Percentiles rank a stretch among this genome's conserved stretches.
Conservation (phyloP, 2,888 invertebrate genomes). For the Neoscelio sp. region DNA sequence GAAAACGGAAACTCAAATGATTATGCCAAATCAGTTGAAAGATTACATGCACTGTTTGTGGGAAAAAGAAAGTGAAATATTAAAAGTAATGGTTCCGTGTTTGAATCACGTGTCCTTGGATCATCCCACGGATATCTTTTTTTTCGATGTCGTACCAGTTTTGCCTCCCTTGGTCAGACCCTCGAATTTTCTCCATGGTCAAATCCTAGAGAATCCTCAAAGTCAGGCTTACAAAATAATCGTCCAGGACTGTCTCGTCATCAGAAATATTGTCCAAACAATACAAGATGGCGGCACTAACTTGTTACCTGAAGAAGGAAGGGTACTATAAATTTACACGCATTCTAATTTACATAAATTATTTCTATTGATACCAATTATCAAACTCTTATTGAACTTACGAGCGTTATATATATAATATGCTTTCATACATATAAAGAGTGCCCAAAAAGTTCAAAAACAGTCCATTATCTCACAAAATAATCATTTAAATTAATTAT, state of each 20-base stretch:
- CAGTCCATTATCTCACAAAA: too few species aligned
- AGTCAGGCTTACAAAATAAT: constrained; percentile 89
- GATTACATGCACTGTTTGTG: constrained; percentile 89
- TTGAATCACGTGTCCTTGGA: constrained; percentile 84
- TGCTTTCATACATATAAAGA: too few species aligned
- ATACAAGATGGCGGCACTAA: constrained; percentile 84
- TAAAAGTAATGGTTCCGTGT: constrained; percentile 89
- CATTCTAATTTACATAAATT: constrained; percentile 5
- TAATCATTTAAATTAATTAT: too few species aligned
- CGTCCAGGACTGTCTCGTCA: constrained; percentile 86
- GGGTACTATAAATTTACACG: constrained; percentile 63
- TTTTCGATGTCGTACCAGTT: constrained; percentile 93
- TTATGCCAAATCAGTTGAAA: constrained; percentile 87
- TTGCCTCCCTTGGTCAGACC: constrained; percentile 95
- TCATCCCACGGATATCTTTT: constrained; percentile 93
- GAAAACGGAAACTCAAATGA: constrained; percentile 77
- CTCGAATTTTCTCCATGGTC: constrained; percentile 85
- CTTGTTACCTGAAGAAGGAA: constrained; percentile 85
- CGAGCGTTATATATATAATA: too few species aligned
- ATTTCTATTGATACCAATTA: neutral
- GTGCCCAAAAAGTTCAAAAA: too few species aligned
- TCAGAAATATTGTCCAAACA: constrained; percentile 87
- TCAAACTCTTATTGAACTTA: too few species aligned
- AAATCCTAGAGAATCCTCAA: constrained; percentile 91
- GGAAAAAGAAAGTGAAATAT: constrained; percentile 88